Evolutionary conservation across 2,797 vertebrate species (phyloP).

Genomic region (Hozukius guyotensis): DNA sequence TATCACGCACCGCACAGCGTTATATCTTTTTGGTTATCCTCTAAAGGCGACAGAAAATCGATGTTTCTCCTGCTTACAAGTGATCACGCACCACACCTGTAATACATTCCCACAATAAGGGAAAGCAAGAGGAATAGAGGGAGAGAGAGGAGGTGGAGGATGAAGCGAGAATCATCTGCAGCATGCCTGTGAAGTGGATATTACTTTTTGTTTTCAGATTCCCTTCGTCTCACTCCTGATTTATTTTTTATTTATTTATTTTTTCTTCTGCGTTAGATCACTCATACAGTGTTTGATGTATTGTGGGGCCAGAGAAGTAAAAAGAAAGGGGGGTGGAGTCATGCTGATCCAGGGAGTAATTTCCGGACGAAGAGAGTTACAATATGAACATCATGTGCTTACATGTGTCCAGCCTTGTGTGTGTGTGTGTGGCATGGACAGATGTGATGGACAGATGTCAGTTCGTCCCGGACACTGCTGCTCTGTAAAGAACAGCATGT

Average conservation of each 20-base stretch:
- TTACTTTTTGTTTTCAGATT: constrained; percentile 63
- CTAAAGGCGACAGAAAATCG: constrained; percentile 67
- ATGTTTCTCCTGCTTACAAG: constrained; percentile 71
- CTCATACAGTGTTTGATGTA: constrained; percentile 60
- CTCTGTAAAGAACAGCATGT: constrained; percentile 52
- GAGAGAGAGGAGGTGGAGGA: constrained; percentile 6
- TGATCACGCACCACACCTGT: constrained; percentile 58
- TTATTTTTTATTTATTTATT: constrained; percentile 15
- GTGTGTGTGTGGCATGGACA: constrained; percentile 32
- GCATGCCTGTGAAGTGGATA: constrained; percentile 61
- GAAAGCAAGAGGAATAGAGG: constrained; percentile 21
- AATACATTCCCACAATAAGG: constrained; percentile 69
- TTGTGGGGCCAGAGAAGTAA: neutral
- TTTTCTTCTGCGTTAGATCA: constrained; percentile 26
- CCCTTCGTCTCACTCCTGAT: constrained; percentile 11
- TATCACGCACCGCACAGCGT: constrained; percentile 27
- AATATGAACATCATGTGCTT: constrained; percentile 11
- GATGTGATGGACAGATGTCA: constrained; percentile 72
- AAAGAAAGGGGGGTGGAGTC: neutral
- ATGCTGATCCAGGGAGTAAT: constrained; percentile 23
- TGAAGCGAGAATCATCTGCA: constrained; percentile 46
- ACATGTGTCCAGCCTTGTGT: constrained; percentile 19
- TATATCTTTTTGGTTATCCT: constrained; percentile 71
- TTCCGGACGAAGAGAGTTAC: neutral
- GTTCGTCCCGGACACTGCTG: constrained; percentile 22